Base-by-base conservation (phyloP, 2,797 vertebrate species). In the Aselliscus stoliczkanus region DNA sequence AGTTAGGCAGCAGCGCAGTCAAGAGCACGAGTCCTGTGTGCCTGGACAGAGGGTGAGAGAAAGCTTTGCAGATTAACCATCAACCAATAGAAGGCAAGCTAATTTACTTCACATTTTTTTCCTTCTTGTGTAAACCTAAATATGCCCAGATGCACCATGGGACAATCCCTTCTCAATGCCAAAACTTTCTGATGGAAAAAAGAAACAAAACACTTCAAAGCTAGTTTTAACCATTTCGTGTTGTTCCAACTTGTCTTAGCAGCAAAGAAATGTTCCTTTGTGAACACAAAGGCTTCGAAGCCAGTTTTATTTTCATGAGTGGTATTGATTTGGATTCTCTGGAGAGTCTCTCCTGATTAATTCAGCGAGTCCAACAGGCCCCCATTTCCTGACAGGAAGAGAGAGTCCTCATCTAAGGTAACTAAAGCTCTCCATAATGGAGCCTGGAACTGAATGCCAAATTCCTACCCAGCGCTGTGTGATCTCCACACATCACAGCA, bases 271-370 rank as follows among this genome's bases (percentile, higher is more conserved):
- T 79, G 89, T 87, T 83, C 47, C 83, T 85, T 94, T 96, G 60
- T 95, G 94, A 96, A 88, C 65, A 86, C 17, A 0, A 67, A 29
- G 31, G 14, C 88, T 96, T 97, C 95, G 96, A 96, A 97, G 95
- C 20, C 0, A 1, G 67, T 80, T 96, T 95, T 96, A 77, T 96
- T 95, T 96, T 88, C 94, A 69, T 72, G 62, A 29, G 15, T 31
- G 52, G 31, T 94, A 96, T 92, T 94, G 95, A 97, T 92, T 31
- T 80, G 62, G 79, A 82, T 92, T 85, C 96, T 96, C 95, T 1
- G 9, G 72, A 73, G 80, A 44, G 29, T 88, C 73, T 95, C 95
- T 92, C 56, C 62, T 95, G 76, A 94, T 75, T 52, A 88, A 90
- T 54, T 81, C 60, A 58, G 76, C 91, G 89, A 91, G 79, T 72